Evolutionary conservation across 1,140 invertebrate species (phyloP), one percentile per base, ranked within the genome.

Genomic region (Cecropterus lyciades): DNA sequence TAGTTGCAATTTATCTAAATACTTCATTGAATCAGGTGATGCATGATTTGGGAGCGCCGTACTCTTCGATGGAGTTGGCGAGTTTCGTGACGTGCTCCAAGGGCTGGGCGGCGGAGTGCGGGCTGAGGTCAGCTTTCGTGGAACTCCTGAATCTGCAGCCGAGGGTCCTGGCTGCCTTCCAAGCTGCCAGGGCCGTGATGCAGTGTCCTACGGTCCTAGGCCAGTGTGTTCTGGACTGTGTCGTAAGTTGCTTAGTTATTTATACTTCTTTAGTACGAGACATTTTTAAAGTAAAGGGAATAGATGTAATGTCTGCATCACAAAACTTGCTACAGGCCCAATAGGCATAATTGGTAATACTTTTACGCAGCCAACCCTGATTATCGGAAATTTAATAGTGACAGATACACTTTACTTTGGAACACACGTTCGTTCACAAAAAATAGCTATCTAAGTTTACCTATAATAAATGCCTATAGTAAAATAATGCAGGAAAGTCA

Each of bases 81-180:
- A 98, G 97, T 43, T 99, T 99, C 85, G 96, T 98, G 95, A 98
- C 98, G 1, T 95, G 96, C 45, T 99, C 98, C 0, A 99, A 99
- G 94, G 98, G 98, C 46, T 96, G 96, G 84, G 96, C 96, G 94
- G 95, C 96, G 62, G 97, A 97, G 89, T 99, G 98, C 92, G 98
- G 98, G 52, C 93, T 98, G 63, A 94, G 98, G 46, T 98, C 98
- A 24, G 98, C 98, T n/a, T 99, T 98, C 79, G 95, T 94, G 56
- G 98, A 99, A 91, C 93, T 98, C 3, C 84, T 98, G n/a, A 98
- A 99, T 69, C 88, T 99, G 79, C 95, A 97, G 75, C 95, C 96
- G 0, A 88, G 95, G 46, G 98, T 99, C 0, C 96, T 95, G 88
- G 95, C 94, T 0, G 95, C 97, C 91, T 94, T 98, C 46, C 89